Base-by-base conservation (phyloP, 2,888 invertebrate species). In the Drosophila niveifrons region DNA sequence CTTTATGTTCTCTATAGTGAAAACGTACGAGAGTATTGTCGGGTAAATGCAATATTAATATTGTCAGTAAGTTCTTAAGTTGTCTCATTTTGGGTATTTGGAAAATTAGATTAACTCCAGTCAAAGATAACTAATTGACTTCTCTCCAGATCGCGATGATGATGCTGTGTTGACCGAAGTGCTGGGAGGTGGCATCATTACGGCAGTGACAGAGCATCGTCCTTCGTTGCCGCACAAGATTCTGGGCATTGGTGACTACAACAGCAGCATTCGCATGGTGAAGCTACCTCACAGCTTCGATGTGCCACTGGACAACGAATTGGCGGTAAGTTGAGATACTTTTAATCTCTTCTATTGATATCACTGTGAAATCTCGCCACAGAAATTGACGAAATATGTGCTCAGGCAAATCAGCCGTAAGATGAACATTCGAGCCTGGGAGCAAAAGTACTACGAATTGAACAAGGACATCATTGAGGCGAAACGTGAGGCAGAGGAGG, bases 181-280 rank as follows among this genome's bases (percentile, higher is more conserved):
- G 0, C 94, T 96, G 90, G 95, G 96, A 2, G 95, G 95, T 1
- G 93, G 93, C 7, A 94, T 94, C 88, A 93, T 96, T n/a, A 95
- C 95, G 0, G 94, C 94, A 17, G 93, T 95, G 15, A 94, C 94
- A 41, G 93, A 94, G 51, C 95, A 95, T 86, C 93, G 94, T 8
- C 91, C 94, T 0, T 92, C 93, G 1, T 82, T 94, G 15, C 92
- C 93, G 2, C 93, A 94, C 77, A 94, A 94, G 81, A 94, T 95
- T 44, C 92, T 96, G 0, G 96, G 95, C 7, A 94, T 96, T 28
- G 95, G 95, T 53, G 96, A 96, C 85, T 93, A 93, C 43, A 95
- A 95, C 76, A 96, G 96, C 15, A 94, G 94, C 2, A 94, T 96
- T 55, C 93, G 95, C 77, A 94, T 96, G 92, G 95, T 95, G 80